phyloP scores from a whole-genome alignment of 2,113 vertebrate species.

The Melozone crissalis region DNA sequence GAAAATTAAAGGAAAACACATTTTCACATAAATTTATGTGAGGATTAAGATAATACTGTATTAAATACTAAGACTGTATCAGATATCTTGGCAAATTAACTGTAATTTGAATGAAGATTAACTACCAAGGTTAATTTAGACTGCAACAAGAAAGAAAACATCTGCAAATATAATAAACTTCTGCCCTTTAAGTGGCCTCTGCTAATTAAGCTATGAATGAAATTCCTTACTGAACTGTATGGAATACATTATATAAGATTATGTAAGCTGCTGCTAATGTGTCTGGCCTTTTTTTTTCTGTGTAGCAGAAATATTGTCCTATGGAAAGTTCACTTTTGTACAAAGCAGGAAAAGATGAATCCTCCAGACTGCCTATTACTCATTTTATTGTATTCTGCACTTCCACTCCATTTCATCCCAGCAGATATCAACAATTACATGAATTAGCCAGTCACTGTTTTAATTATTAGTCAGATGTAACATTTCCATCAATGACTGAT shows the following conservation, averaged over 20 bases:
- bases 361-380: neutral
- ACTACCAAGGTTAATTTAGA: neutral
- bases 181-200: neutral
- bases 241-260: neutral
- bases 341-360: neutral
- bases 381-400: neutral
- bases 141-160: neutral
- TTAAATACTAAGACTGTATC: neutral
- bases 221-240: neutral
- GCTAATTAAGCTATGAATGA: neutral
- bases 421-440: neutral
- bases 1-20: neutral
- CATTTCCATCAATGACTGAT: neutral
- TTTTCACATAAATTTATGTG: neutral
- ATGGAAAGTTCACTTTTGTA: neutral
- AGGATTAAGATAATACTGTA: neutral
- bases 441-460: neutral
- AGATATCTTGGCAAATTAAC: neutral
- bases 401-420: neutral
- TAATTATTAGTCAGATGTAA: neutral
- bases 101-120: neutral
- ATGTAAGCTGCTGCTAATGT: neutral
- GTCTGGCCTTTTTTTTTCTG: neutral
- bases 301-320: neutral
- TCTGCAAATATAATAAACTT: neutral